A percentile compares a stretch with the other conserved stretches of the same genome.
These are phyloP conservation scores for Malthinus seriepunctatus DNA, from an alignment of 2,888 invertebrate genomes.

Conservation along the genomic window DNA sequence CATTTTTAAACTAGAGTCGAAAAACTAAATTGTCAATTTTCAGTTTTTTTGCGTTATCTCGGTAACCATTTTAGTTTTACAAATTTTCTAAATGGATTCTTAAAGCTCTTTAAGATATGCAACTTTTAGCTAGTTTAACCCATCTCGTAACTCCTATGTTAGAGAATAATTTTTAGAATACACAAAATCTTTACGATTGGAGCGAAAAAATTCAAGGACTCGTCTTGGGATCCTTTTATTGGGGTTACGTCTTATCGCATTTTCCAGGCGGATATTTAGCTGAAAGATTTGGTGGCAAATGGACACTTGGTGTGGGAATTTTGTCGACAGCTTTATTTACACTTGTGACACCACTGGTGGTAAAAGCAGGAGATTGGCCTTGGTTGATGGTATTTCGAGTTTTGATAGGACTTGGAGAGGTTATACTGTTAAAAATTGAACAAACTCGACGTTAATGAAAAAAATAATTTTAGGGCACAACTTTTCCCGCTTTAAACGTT, in stretches of 20 bases:
- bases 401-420: constrained; percentile 62
- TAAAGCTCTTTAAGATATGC: too few species aligned
- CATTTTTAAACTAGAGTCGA: too few species aligned
- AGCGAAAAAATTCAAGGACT: constrained; percentile 69
- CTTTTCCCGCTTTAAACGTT: constrained; percentile 27
- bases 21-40: too few species aligned
- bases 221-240: constrained; percentile 79
- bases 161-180: neutral
- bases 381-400: constrained; percentile 72
- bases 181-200: constrained; percentile 59
- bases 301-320: constrained; percentile 75
- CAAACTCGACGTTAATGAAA: neutral
- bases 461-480: constrained; percentile 20
- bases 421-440: constrained; percentile 5
- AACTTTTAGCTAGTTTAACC: too few species aligned
- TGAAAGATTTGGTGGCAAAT: constrained; percentile 78
- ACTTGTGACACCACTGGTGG: constrained; percentile 72
- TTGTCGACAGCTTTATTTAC: constrained; percentile 79
- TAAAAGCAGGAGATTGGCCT: constrained; percentile 64
- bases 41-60: too few species aligned
- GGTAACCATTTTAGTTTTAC: too few species aligned
- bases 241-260: constrained; percentile 80
- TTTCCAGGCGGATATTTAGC: constrained; percentile 77
- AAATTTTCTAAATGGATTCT: too few species aligned
- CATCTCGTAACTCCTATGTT: too few species aligned